Base-by-base conservation (phyloP, 1,140 invertebrate genomes). In the Bactericera cockerelli region DNA sequence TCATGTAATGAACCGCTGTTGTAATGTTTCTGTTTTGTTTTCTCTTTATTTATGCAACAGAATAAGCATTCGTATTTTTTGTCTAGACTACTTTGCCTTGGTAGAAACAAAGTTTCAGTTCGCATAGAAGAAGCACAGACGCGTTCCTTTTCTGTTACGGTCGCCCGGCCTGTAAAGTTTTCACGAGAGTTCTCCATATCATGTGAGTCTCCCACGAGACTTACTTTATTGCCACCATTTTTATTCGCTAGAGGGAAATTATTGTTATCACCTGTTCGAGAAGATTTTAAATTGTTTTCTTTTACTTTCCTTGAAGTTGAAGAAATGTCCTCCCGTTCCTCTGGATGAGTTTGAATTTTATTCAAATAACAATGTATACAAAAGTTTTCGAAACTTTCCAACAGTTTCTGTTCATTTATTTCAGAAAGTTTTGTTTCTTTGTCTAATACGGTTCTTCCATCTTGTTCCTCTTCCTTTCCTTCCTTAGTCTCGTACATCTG, bases 321-420 rank as follows among this genome's bases (percentile, higher is more conserved):
- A 49, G 42, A 19, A 49, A 16, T 49, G 42, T 49, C 42, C 42
- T 22, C n/a, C 42, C 42, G n/a, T 49, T 49, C 42, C 42, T 49
- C n/a, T 49, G 22, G n/a, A 49, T 49, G 22, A 22, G 42, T 49
- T 49, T 49, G 42, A 49, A 49, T 49, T 49, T 49, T 49, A 49
- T 49, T 49, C 42, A 49, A 49, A 49, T 49, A 49, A 49, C 42
- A 49, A 19, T 49, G 42, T 49, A 49, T 49, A 49, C 42, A 49
- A 49, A 49, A 49, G n/a, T 49, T 49, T 49, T 49, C n/a, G 4
- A 49, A 49, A 49, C 42, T 49, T 49, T 49, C 22, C n/a, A 19
- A 49, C 42, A 49, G 42, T 49, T 49, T 49, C 42, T 49, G n/a
- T 49, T 49, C 42, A 49, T 49, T 49, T 49, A 49, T 49, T 49